These are phyloP conservation scores for Bombus confusus DNA, from an alignment of 1,140 invertebrate species.

Conservation along the genomic window DNA sequence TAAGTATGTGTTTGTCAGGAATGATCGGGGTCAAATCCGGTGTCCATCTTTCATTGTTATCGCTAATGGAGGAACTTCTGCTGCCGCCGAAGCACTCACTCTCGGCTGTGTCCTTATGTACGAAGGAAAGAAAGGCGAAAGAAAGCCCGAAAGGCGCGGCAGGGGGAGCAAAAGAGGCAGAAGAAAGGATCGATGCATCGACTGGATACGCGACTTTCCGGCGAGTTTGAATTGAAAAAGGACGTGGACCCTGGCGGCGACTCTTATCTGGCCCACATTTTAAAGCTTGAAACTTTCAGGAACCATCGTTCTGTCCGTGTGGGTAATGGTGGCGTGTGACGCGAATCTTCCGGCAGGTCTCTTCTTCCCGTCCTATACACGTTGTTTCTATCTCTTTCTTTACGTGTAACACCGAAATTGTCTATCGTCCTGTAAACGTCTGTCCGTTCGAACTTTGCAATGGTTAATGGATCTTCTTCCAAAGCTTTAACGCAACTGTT, in stretches of 20 bases:
- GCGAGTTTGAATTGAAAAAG: constrained; percentile 68
- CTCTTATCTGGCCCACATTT: constrained; percentile 72
- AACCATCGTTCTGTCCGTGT: constrained; percentile 33
- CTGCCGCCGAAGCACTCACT: constrained; percentile 50
- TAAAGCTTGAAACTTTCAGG: constrained; percentile 61
- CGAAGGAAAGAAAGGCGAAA: not conserved
- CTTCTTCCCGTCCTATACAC: not conserved
- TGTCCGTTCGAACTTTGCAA: not conserved
- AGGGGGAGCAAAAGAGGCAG: not conserved
- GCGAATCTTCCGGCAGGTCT: constrained; percentile 39
- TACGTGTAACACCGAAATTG: constrained; percentile 9
- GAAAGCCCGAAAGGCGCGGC: constrained; percentile 29
- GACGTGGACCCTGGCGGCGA: constrained; percentile 58
- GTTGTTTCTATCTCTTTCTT: not conserved
- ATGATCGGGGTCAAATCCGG: constrained; percentile 63
- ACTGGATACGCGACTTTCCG: constrained; percentile 64
- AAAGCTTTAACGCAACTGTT: not conserved
- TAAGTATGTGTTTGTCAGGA: constrained; percentile 70
- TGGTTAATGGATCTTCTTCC: not conserved
- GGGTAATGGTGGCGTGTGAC: constrained; percentile 44
- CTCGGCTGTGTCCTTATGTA: constrained; percentile 50
- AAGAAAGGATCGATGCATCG: constrained; percentile 55
- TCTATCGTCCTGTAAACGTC: not conserved
- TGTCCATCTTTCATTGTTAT: constrained; percentile 79
- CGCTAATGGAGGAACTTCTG: constrained; percentile 78